Base-by-base conservation (phyloP, 2,797 vertebrate genomes). In the Perodicticus potto region DNA sequence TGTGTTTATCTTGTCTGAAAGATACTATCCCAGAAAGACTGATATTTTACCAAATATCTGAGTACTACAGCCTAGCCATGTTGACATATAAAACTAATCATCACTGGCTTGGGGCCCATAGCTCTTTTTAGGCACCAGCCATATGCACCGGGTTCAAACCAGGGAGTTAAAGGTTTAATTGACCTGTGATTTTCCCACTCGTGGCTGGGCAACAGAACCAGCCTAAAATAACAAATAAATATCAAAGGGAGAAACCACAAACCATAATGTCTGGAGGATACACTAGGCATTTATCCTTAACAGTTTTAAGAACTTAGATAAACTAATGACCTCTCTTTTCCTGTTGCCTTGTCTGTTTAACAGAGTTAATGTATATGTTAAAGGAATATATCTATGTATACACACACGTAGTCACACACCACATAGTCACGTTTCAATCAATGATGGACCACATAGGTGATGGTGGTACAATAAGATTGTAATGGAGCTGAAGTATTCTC, bases 21-120 rank as follows among this genome's bases (percentile, higher is more conserved):
- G 65, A 55, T 76, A 61, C 13, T n/a, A 65, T 74, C 29, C 80
- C 8, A 45, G 78, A 86, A 12, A 63, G 4, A 65, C 27, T 61
- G 72, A 3, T 88, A 17, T 96, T 95, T 88, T 43, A 73, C 40
- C 37, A 87, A 88, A 73, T 88, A 78, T 59, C 25, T 57, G 4
- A 3, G 1, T 43, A 49, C 13, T 20, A 7, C 43, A 27, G 29
- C 23, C 11, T 80, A 63, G n/a, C 3, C 49, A 53, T 53, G 49
- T 16, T 53, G 14, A 53, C 49, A 53, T 53, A 53, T 53, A 16
- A 53, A 53, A 53, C 49, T 53, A 53, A 53, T 14, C 49, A 16
- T 53, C 14, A 16, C 12, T 53, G 49, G 14, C 49, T 53, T 4
- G 49, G 49, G 4, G 1, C 49, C 49, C 2, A 16, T 16, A 53